Percentiles rank a stretch among this genome's conserved stretches.
phyloP scores from a whole-genome alignment of 2,888 invertebrate genomes.

The Phortica okadai region DNA sequence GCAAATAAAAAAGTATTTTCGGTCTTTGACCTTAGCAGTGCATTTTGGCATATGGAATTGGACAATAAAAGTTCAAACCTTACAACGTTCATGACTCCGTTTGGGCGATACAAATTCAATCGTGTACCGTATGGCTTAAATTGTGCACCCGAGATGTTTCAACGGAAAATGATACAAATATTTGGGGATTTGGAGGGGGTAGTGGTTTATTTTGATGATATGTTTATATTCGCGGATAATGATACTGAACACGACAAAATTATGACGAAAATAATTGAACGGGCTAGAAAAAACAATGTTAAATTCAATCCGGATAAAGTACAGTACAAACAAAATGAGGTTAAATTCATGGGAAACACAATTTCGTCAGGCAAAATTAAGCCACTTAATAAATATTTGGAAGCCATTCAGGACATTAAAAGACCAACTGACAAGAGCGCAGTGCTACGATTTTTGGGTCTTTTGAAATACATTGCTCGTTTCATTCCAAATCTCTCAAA shows the following conservation, averaged over 20 bases:
- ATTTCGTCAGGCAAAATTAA: conserved; percentile 47
- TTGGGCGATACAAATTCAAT: conserved; percentile 51
- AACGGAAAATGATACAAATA: conserved; percentile 58
- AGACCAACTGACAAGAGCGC: conserved; percentile 37
- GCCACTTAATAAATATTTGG: conserved; percentile 36
- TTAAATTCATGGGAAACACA: no score
- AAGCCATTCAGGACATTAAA: conserved; percentile 44
- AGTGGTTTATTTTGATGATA: conserved; percentile 68
- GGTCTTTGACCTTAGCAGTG: conserved; percentile 43
- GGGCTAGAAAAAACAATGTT: no score
- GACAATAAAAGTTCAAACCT: no score
- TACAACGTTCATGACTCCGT: conserved; percentile 55
- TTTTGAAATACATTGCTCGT: conserved; percentile 49
- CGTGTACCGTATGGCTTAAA: conserved; percentile 62
- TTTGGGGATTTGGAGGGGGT: no score
- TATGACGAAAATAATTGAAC: conserved; percentile 1
- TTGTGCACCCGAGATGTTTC: conserved; percentile 71
- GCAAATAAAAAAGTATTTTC: conserved; percentile 44
- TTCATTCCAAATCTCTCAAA: conserved; percentile 50
- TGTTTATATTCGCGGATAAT: no score
- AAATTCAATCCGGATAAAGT: no score
- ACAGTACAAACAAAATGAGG: no score
- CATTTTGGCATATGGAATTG: conserved; percentile 48
- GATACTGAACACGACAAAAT: conserved; percentile 50
- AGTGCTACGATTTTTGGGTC: conserved; percentile 44